Evolutionary conservation across 1,140 invertebrate genomes (phyloP).

Genomic region (Sinonovacula constricta): DNA sequence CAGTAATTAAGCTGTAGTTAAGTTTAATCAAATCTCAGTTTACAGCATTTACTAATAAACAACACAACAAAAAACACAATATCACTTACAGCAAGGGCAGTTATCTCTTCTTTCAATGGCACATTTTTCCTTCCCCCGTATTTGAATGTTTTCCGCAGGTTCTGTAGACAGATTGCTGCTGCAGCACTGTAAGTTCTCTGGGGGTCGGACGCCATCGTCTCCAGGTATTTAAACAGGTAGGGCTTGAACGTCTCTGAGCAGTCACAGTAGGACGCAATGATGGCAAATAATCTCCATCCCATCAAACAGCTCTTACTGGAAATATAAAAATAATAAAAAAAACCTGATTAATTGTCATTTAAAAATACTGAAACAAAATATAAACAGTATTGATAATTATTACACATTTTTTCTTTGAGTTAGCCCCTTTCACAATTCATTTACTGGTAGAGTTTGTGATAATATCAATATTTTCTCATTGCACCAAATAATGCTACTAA

Average conservation of each 20-base stretch:
- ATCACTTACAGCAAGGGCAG: conserved; percentile 88
- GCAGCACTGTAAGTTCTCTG: conserved; percentile 91
- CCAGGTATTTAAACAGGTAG: conserved; percentile 96
- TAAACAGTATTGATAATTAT: too few relatives aligned
- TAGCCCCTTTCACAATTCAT: too few relatives aligned
- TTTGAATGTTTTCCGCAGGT: conserved; percentile 95
- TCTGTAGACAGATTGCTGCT: conserved; percentile 95
- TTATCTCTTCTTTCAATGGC: conserved; percentile 96
- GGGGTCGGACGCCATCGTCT: conserved; percentile 96
- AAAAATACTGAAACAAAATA: too few relatives aligned
- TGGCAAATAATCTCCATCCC: conserved; percentile 98
- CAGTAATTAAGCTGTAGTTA: too few relatives aligned
- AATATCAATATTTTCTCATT: too few relatives aligned
- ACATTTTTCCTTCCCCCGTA: conserved; percentile 99
- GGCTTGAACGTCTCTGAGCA: conserved; percentile 95
- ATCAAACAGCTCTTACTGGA: conserved; percentile 96
- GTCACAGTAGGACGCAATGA: conserved; percentile 97
- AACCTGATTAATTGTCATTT: not conserved
- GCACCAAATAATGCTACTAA: too few relatives aligned
- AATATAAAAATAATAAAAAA: conserved; percentile 81
- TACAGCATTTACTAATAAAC: too few relatives aligned
- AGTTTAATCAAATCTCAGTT: too few relatives aligned
- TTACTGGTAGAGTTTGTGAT: too few relatives aligned
- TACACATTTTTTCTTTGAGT: too few relatives aligned
- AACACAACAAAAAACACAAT: too few relatives aligned